Evolutionary conservation across 2,797 vertebrate species (phyloP).

Genomic region (Manis javanica): DNA sequence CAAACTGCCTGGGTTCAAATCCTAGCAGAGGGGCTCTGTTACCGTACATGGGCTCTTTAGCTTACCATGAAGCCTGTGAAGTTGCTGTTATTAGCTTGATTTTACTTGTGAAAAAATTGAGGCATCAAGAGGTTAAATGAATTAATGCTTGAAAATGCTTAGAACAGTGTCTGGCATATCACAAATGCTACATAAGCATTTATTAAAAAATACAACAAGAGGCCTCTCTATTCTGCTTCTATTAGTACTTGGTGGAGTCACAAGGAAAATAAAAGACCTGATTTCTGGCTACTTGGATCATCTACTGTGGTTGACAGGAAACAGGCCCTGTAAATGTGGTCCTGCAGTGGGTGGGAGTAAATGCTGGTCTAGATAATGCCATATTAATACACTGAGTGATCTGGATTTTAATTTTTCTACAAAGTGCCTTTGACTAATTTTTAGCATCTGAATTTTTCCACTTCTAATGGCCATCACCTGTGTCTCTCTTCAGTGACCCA

Average conservation of each 20-base stretch:
- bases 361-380: no score
- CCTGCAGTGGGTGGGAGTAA: rapidly evolving
- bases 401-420: no score
- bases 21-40: not conserved
- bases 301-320: not conserved
- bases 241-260: not conserved
- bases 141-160: not conserved
- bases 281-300: not conserved
- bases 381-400: no score
- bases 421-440: not conserved
- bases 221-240: not conserved
- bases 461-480: not conserved
- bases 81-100: not conserved
- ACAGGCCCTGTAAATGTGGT: not conserved
- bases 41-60: not conserved
- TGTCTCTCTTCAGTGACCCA: not conserved
- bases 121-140: not conserved
- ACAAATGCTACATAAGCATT: not conserved
- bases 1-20: not conserved
- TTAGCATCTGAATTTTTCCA: not conserved
- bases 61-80: not conserved
- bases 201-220: not conserved
- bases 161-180: not conserved
- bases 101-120: not conserved
- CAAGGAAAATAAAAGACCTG: not conserved